Base-by-base conservation (phyloP, 1,140 invertebrate genomes). In the Acromyrmex heyeri region DNA sequence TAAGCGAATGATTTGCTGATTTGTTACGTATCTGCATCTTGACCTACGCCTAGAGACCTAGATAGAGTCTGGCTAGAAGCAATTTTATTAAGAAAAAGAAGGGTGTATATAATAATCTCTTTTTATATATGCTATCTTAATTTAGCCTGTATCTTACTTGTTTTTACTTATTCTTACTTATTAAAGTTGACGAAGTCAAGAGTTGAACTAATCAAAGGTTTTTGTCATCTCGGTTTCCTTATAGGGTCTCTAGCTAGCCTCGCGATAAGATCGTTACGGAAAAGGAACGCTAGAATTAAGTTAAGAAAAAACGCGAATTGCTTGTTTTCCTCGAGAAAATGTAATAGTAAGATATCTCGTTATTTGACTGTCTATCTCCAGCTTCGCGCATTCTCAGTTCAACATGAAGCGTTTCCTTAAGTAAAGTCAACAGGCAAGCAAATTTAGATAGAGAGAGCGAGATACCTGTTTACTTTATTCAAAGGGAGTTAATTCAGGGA, bases 1-100 rank as follows among this genome's bases (percentile, higher is more conserved):
- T 69, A 72, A 73, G 79, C 55, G 65, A 72, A 72, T 24, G 69
- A 69, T 81, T 70, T 81, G 16, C 27, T 5, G 48, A 64, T 70
- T 21, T 12, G 73, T 77, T 76, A 16, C 4, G 18, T 59, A 12
- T 4, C 57, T 38, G 73, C 53, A 6, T 3, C 18, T 50, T 16
- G 14, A 44, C 38, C 10, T 44, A 3, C 38, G 10, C 2, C 2
- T 44, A 44, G 38, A 44, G 38, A 44, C 8, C 8, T 44, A 10
- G 10, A 10, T 1, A 44, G 38, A 44, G 10, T 44, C 38, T 10
- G 10, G 2, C 38, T 7, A 44, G 10, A 10, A 44, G 38, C 0
- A 44, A 44, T 44, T 44, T 44, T 44, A 44, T 44, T 7, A 44
- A 44, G 38, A 44, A 44, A 44, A 44, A 44, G 7, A 8, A 44